These are phyloP conservation scores for Scartelaos histophorus DNA, from an alignment of 2,113 vertebrate genomes.

Conservation along the genomic window DNA sequence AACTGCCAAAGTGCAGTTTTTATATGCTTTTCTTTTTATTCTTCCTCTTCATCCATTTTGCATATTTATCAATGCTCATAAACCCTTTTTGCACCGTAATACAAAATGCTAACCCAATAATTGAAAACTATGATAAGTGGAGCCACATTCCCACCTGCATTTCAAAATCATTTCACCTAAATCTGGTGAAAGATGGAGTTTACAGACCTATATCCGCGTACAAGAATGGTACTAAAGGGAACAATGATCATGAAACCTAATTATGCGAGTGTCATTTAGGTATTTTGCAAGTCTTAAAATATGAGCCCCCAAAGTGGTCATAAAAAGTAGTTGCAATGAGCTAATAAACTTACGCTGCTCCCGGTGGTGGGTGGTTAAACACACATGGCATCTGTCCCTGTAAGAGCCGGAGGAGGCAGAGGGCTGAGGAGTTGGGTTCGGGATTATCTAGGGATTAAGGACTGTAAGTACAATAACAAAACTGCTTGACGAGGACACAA, in stretches of 20 bases:
- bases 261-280: conserved; percentile 65
- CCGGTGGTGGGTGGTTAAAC: conserved; percentile 39
- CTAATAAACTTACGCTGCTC: conserved; percentile 54
- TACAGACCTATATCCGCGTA: conserved; percentile 44
- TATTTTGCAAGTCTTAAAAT: conserved; percentile 43
- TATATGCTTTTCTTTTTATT: not conserved
- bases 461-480: conserved; percentile 70
- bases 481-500: conserved; percentile 64
- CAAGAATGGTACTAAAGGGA: conserved; percentile 72
- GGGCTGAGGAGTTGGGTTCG: conserved; percentile 53
- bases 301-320: conserved; percentile 26
- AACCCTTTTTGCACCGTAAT: not conserved
- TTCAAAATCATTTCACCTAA: conserved; percentile 68
- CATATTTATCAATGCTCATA: not conserved
- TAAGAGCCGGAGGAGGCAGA: conserved; percentile 42
- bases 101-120: not conserved
- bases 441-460: conserved; percentile 77
- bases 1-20: not conserved
- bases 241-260: conserved; percentile 73
- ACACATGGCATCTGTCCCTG: conserved; percentile 54
- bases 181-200: conserved; percentile 64
- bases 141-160: conserved; percentile 7
- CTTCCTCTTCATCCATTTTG: not conserved
- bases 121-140: not conserved
- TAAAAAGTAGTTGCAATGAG: conserved; percentile 34